Base-by-base conservation (phyloP, 2,797 vertebrate species). In the Lutjanus argentimaculatus region DNA sequence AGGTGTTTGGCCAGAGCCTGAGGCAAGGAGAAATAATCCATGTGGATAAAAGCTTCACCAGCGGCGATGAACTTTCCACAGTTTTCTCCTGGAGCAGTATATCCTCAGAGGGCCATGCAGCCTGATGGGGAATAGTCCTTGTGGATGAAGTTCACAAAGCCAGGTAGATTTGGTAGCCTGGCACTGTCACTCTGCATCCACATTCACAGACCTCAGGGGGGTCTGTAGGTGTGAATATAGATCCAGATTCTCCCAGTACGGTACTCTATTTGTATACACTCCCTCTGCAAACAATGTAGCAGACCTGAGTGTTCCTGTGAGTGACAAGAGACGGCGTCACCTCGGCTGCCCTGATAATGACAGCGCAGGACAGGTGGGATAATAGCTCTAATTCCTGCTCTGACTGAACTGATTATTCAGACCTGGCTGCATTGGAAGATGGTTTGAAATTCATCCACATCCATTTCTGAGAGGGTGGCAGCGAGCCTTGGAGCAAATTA, bases 361-460 rank as follows among this genome's bases (percentile, higher is more conserved):
- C 94, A 86, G 95, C 93, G 0, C 96, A 96, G 92, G 95, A 96
- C 91, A 96, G 91, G 30, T 36, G 30, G 30, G 86, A 96, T 95
- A 85, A 97, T 96, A 83, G 97, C 95, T 95, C 14, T 96, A 96
- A 75, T 95, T 97, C 75, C 95, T 91, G 40, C 95, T 96, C 73
- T 91, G 73, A 85, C 96, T 97, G 82, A 97, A 97, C 19, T 97
- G 93, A 84, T 96, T 93, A 76, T 97, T 95, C 22, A 96, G 95
- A 53, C 94, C 94, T 75, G 92, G 95, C 89, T 10, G 94, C 94
- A 57, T 96, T 95, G 40, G 95, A 96, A 68, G 95, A 96, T 51
- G 95, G 97, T 89, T 97, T 95, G 79, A 96, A 86, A 90, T 97
- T 96, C 96, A 97, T 97, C 96, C 96, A 97, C 85, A 96, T 96